These are phyloP conservation scores for Microcebus murinus DNA, from an alignment of 2,113 vertebrate genomes.

Conservation along the genomic window DNA sequence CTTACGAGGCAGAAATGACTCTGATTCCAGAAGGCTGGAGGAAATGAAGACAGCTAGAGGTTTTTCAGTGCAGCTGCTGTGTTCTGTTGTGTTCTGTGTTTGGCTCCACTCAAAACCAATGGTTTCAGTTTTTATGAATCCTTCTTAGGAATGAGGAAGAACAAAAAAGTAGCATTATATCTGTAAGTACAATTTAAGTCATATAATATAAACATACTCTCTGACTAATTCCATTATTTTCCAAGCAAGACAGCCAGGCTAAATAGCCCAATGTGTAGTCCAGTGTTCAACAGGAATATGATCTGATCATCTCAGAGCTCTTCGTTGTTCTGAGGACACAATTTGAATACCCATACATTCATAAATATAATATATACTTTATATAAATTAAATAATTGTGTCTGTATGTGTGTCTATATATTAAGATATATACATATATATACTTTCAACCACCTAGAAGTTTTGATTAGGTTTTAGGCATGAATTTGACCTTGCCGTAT, in stretches of 20 bases:
- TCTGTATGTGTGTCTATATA: background rate
- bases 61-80: slow-evolving; percentile 13
- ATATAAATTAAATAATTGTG: background rate
- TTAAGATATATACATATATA: background rate
- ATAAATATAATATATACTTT: background rate
- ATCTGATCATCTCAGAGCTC: background rate
- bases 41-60: slow-evolving; percentile 34
- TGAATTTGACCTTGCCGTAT: background rate
- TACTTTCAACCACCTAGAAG: background rate
- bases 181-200: background rate
- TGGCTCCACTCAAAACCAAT: background rate
- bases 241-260: background rate
- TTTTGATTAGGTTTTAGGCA: background rate
- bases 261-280: background rate
- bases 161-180: background rate
- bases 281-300: background rate
- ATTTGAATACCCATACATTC: background rate
- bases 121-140: background rate
- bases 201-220: background rate
- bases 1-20: slow-evolving; percentile 52
- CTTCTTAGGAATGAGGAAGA: background rate
- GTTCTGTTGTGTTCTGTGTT: slow-evolving; percentile 3
- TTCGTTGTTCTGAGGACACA: background rate
- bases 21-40: slow-evolving; percentile 44
- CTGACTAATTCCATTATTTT: slow-evolving; percentile 1